Base-by-base conservation (phyloP, 2,797 vertebrate genomes). In the Clarias fuscus region DNA sequence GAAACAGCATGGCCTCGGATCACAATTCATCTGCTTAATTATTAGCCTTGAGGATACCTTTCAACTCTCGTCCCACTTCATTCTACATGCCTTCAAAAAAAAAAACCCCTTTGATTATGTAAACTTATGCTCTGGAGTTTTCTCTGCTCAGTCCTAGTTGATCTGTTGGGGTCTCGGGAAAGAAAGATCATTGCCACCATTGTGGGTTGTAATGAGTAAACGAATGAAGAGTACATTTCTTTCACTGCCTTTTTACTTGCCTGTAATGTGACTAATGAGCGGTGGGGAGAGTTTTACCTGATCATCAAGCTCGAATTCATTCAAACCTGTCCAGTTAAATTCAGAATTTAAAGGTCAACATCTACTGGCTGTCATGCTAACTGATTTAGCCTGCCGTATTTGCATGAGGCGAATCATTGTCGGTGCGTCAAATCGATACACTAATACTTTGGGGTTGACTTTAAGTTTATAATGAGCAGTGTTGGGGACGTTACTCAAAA, bases 21-120 rank as follows among this genome's bases (percentile, higher is more conserved):
- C 93, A 53, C 93, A 93, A 94, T 95, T 94, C 92, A 94, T 95
- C 92, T 93, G 90, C 90, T 93, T 95, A 95, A 96, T 95, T 94
- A 95, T 93, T 93, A 93, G 93, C 93, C 94, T 93, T 86, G 90
- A 93, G 94, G 93, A 92, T 90, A 78, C 56, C 75, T 37, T 84
- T 72, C 82, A 84, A 70, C 81, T 84, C 84, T 90, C 87, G 84
- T 83, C 83, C 88, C 88, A 88, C 86, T 88, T 85, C 91, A 90
- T 78, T 89, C 33, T 30, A 82, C 77, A 33, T 58, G 40, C 53
- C 37, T 88, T 82, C 76, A 86, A 58, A 79, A 53, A 53, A 48
- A 53, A 53, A 53, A 53, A 58, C 75, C 90, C 88, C 88, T 91
- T 89, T 88, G 85, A 86, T 88, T 72, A 89, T 88, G 90, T 83